phyloP scores from a whole-genome alignment of 1,140 invertebrate species.

The Bombus polaris region DNA sequence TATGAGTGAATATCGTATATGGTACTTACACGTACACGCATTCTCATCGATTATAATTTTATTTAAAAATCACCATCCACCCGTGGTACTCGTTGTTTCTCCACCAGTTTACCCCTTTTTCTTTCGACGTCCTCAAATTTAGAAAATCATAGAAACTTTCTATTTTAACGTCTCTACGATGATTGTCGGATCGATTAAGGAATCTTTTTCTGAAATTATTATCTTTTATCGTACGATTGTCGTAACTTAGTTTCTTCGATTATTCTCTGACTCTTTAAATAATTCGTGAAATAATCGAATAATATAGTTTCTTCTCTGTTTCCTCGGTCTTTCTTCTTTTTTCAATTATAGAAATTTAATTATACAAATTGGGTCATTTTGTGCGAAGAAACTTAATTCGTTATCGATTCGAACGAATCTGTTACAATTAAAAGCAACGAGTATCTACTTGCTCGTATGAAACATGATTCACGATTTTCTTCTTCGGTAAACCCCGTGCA shows the following conservation, averaged over 20 bases:
- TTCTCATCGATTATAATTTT: slow-evolving; percentile 1
- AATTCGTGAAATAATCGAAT: background rate
- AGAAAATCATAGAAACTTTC: background rate
- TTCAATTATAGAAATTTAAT: background rate
- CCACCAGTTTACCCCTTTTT: background rate
- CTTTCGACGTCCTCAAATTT: no score
- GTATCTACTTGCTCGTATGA: background rate
- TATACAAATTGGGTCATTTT: no score
- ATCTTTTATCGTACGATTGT: background rate
- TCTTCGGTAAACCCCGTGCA: background rate
- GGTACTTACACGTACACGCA: slow-evolving; percentile 1
- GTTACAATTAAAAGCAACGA: background rate
- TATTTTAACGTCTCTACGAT: background rate
- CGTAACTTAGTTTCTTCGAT: background rate
- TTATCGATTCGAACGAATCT: background rate
- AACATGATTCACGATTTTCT: background rate
- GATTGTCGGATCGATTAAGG: background rate
- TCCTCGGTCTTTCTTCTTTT: no score
- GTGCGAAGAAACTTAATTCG: no score
- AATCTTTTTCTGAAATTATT: background rate
- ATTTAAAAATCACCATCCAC: slow-evolving; percentile 41
- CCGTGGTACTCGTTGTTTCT: background rate
- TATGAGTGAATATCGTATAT: slow-evolving; percentile 12
- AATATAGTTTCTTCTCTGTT: background rate
- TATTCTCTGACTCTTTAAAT: background rate